Evolutionary conservation across 1,140 invertebrate genomes (phyloP), one percentile per base, ranked within the genome.

Genomic region (Aphidius ervi): DNA sequence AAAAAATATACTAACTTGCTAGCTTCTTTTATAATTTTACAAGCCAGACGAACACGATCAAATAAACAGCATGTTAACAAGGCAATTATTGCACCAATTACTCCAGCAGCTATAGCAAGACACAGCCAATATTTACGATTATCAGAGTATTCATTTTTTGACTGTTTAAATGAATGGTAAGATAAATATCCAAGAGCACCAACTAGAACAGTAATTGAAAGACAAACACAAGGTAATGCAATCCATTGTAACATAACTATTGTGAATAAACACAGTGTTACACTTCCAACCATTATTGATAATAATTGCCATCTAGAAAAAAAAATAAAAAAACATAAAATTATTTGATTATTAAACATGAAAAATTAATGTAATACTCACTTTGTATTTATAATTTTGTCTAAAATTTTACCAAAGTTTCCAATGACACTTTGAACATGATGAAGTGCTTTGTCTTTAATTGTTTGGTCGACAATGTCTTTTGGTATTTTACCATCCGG

Each of bases 201-300:
- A 23, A 94, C 74, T 1, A 94, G 83, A 4, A 82, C 84, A 31
- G 91, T 67, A 45, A 98, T 86, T 7, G 91, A 92, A 8, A 88
- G 65, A 92, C 94, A 98, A 0, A 98, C 87, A 70, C 98, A 88
- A 1, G 93, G 80, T 4, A 86, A 86, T 7, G 94, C 92, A 6
- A 97, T 79, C 84, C 90, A 96, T 66, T 95, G 82, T 80, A 98
- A 86, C 10, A 98, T 73, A 2, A 93, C 73, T 58, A 98, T 97
- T 81, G 95, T 97, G 9, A 96, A 68, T 37, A 98, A 84, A 57
- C 90, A 91, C 9, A 94, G 37, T 52, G 55, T 67, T 91, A 85
- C 5, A 88, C 85, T 74, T 1, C 81, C 73, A 37, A 95, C 68
- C 7, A 87, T 86, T 31, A 31, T 31, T 31, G 23, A 31, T 4